Conservation (phyloP, 1,140 invertebrate genomes). For the Orchesella cincta region DNA sequence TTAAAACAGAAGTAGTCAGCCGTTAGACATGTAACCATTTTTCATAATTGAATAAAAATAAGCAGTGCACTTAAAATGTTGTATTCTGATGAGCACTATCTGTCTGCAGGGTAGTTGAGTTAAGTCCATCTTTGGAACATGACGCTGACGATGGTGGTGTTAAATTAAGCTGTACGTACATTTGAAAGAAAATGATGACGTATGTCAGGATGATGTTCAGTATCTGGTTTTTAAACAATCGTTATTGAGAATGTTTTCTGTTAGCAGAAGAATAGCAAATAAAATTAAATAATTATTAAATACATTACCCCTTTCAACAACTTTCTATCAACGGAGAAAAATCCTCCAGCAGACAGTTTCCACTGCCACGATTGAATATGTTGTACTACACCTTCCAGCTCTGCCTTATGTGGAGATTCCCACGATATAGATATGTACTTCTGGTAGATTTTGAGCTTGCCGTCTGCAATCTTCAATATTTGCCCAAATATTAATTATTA, state of each 20-base stretch:
- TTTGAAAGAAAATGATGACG: neutral
- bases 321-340: neutral
- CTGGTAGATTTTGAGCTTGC: neutral
- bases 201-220: neutral
- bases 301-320: neutral
- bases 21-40: neutral
- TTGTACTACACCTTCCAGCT: neutral
- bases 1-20: neutral
- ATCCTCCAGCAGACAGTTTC: neutral
- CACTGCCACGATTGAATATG: neutral
- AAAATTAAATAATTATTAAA: neutral
- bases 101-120: neutral
- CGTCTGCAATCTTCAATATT: too few species aligned
- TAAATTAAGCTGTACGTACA: too few species aligned
- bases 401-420: neutral
- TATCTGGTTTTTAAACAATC: neutral
- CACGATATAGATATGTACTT: neutral
- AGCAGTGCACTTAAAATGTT: neutral
- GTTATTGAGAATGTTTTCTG: neutral
- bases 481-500: too few species aligned
- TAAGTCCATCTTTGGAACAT: too few species aligned
- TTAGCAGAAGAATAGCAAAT: neutral
- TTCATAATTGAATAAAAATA: neutral
- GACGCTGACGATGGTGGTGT: too few species aligned
- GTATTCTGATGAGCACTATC: neutral